Percentiles rank a stretch among this genome's conserved stretches.
These are phyloP conservation scores for Galagoides demidoff DNA, from an alignment of 2,797 vertebrate species.

Conservation along the genomic window DNA sequence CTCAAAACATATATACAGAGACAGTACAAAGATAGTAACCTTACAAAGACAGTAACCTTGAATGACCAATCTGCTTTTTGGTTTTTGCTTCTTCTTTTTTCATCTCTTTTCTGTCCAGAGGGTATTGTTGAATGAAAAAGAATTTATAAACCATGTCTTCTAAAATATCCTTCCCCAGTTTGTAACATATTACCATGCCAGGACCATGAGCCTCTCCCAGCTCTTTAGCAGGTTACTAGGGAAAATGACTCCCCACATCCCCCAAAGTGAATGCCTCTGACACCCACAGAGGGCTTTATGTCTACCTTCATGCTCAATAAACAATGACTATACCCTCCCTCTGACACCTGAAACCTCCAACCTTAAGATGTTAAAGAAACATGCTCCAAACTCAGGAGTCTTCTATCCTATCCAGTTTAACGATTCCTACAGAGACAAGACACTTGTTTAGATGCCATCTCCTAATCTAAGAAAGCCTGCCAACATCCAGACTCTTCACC, in stretches of 20 bases:
- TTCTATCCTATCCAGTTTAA: background rate
- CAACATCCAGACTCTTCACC: background rate
- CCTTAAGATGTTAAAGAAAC: background rate
- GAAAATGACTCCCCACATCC: background rate
- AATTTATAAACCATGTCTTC: background rate
- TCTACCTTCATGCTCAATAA: background rate
- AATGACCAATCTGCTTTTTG: background rate
- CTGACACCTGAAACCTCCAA: constrained; percentile 4
- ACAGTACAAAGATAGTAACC: too few species aligned
- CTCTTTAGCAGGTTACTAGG: background rate
- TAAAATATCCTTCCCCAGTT: constrained; percentile 21
- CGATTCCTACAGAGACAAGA: background rate
- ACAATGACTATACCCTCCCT: background rate
- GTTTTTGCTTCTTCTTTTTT: background rate
- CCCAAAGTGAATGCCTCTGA: background rate
- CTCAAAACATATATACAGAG: background rate
- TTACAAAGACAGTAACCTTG: background rate
- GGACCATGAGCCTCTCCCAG: background rate
- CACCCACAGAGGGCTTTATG: background rate
- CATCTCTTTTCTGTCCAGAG: background rate
- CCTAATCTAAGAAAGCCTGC: background rate
- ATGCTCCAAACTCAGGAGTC: background rate
- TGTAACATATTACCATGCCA: background rate
- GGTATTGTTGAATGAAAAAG: background rate
- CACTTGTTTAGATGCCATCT: background rate